Conservation (phyloP, 92 coral and sea anemone species). For the Porites rus region DNA sequence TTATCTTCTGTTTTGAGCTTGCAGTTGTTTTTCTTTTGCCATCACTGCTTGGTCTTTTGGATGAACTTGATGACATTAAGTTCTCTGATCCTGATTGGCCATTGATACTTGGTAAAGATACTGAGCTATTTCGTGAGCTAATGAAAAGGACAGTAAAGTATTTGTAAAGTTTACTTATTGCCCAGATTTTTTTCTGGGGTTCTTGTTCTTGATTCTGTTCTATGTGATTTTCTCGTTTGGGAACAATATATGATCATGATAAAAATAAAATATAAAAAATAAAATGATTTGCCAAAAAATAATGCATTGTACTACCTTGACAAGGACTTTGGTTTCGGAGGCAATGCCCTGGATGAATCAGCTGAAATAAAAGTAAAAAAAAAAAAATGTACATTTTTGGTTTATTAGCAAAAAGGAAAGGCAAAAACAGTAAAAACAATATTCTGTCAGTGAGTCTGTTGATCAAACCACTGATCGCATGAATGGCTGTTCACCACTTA, state of each 20-base stretch:
- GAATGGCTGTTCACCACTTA: too few relatives aligned
- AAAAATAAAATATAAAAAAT: background rate
- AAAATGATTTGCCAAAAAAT: background rate
- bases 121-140: slow-evolving; percentile 83
- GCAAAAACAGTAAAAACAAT: background rate
- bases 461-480: too few relatives aligned
- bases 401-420: background rate
- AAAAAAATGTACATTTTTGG: background rate
- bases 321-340: slow-evolving; percentile 79
- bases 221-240: too few relatives aligned
- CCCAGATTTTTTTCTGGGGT: too few relatives aligned
- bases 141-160: background rate
- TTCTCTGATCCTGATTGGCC: slow-evolving; percentile 54
- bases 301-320: slow-evolving; percentile 56
- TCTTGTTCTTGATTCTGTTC: too few relatives aligned
- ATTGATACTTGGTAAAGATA: slow-evolving; percentile 92
- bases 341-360: slow-evolving; percentile 71
- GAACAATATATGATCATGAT: background rate
- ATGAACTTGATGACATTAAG: slow-evolving; percentile 58
- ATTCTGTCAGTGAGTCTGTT: too few relatives aligned
- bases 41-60: slow-evolving; percentile 95
- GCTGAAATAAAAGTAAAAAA: slow-evolving; percentile 54
- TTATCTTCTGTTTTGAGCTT: slow-evolving; percentile 38
- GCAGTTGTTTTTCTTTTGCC: slow-evolving; percentile 82
- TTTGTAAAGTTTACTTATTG: background rate